phyloP scores from a whole-genome alignment of 2,888 invertebrate species.

The Rhabditophanes sp. region DNA sequence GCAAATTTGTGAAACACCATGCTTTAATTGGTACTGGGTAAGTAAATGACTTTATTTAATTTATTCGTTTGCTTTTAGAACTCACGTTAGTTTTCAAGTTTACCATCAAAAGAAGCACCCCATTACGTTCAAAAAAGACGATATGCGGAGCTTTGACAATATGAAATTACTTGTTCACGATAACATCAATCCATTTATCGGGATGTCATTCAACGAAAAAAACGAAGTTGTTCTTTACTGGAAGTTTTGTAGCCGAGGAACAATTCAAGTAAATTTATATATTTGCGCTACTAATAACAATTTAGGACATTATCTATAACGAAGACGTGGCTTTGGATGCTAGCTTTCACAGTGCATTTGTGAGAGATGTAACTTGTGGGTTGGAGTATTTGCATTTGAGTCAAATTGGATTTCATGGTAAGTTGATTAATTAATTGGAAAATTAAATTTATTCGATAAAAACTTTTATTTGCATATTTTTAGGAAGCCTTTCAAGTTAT shows the following conservation, averaged over 20 bases:
- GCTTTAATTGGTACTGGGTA: conserved; percentile 35
- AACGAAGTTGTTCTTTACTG: conserved; percentile 37
- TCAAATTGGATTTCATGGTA: conserved; percentile 38
- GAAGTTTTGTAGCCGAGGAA: conserved; percentile 42
- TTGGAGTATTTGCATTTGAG: conserved; percentile 38
- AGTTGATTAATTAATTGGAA: no score
- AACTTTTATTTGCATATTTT: no score
- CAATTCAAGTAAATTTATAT: conserved; percentile 23
- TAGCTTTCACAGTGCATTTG: conserved; percentile 87
- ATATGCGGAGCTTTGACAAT: conserved; percentile 42
- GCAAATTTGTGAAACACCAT: conserved; percentile 37
- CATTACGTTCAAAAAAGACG: conserved; percentile 25
- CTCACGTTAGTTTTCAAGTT: conserved; percentile 37
- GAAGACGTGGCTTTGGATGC: conserved; percentile 88
- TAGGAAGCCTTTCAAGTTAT: conserved; percentile 39
- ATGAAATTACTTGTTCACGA: conserved; percentile 82
- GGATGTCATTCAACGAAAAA: conserved; percentile 48
- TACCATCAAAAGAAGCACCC: conserved; percentile 38
- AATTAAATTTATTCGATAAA: no score
- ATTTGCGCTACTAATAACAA: no score
- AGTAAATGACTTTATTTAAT: no score
- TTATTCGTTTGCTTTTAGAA: no score
- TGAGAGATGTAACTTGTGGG: conserved; percentile 71
- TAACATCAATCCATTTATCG: conserved; percentile 90
- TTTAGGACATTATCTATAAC: conserved; percentile 82